Evolutionary conservation across 2,113 vertebrate species (phyloP).

Genomic region (Vulpes ferrilata): DNA sequence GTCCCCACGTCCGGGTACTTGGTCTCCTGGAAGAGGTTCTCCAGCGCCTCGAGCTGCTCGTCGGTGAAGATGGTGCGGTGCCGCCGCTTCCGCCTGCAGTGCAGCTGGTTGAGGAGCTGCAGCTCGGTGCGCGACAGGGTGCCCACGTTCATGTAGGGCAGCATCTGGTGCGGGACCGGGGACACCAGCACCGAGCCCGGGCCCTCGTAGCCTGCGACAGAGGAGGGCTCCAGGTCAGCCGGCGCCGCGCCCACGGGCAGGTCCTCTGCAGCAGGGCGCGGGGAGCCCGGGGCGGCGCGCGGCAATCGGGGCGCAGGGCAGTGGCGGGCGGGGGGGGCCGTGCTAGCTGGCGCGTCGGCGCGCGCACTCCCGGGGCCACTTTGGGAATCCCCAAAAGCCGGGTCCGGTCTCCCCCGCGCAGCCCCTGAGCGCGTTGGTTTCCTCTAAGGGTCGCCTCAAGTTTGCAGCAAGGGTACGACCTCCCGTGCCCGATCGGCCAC

Average conservation of each 20-base stretch:
- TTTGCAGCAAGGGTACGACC: background rate
- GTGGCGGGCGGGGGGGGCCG: background rate
- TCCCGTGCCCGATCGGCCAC: background rate
- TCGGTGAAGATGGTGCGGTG: constrained; percentile 99
- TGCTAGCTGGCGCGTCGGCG: background rate
- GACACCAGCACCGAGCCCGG: constrained; percentile 95
- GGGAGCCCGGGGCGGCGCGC: background rate
- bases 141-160: constrained; percentile 98
- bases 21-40: constrained; percentile 98
- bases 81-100: constrained; percentile 96
- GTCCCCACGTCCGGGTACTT: constrained; percentile 99
- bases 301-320: background rate
- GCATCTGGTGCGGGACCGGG: constrained; percentile 96
- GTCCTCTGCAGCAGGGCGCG: background rate
- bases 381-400: background rate
- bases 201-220: constrained; percentile 93
- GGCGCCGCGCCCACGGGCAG: background rate
- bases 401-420: background rate
- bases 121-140: constrained; percentile 97
- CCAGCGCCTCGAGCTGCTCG: constrained; percentile 97
- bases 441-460: background rate
- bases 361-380: background rate
- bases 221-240: constrained; percentile 57
- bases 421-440: background rate
- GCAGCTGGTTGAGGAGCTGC: constrained; percentile 97